These are phyloP conservation scores for Armadillidium nasatum DNA, from an alignment of 1,140 invertebrate species.

Conservation along the genomic window DNA sequence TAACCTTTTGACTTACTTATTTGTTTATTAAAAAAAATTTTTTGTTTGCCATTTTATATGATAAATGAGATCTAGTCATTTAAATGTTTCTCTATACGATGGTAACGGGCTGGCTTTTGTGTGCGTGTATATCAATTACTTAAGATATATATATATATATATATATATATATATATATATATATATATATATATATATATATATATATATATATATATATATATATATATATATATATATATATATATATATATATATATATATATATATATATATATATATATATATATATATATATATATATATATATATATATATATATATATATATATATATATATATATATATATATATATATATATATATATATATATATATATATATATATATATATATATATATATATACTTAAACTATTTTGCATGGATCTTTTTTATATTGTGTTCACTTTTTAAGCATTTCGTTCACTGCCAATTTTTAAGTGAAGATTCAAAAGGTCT, in stretches of 20 bases:
- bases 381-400: too few relatives aligned
- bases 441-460: slow-evolving; percentile 8
- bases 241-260: background rate
- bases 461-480: background rate
- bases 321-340: background rate
- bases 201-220: background rate
- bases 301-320: background rate
- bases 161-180: background rate
- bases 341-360: background rate
- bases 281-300: background rate
- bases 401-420: background rate
- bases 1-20: background rate
- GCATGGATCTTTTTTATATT: background rate
- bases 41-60: background rate
- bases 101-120: background rate
- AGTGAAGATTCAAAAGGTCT: background rate
- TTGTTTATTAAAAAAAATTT: background rate
- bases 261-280: background rate
- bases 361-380: background rate
- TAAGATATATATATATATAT: background rate
- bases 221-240: background rate
- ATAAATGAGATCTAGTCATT: background rate
- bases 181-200: background rate
- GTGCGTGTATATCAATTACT: background rate
- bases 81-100: background rate